Evolutionary conservation across 2,888 invertebrate genomes (phyloP), one percentile per base, ranked within the genome.

Genomic region (Cheilosia scutellata): DNA sequence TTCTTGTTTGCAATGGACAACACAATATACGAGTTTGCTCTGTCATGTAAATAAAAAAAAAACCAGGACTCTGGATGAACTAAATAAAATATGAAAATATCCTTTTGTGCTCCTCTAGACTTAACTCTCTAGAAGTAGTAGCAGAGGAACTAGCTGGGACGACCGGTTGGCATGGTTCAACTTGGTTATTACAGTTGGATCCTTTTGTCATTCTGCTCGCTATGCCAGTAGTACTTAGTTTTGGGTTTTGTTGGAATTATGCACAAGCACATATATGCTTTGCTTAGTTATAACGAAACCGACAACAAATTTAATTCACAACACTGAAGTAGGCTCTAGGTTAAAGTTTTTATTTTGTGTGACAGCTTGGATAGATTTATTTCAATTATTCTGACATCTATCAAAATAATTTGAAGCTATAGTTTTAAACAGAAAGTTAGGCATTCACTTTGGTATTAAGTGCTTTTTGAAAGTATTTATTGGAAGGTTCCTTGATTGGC

Each of bases 1-100:
- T 47, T 7, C 53, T 70, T 31, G 62, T 78, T 51, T 71, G 57
- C 70, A 60, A 42, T 66, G 80, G 66, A 82, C 63, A 70, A 82
- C 33, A 75, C 40, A 75, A 63, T 57, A 82, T 82, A 82, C 40
- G 65, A 76, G 68, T 37, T 42, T 65, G 16, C 44, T 76, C 37
- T 37, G 37, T 76, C 58, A 82, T 65, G 66, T 58, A 65, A 76
- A 76, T 60, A 65, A 53, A 11, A 33, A 58, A 57, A 33, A 53
- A 62, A 57, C 44, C 16, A 27, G 62, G 53, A 70, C 68, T 68
- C 60, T 53, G 66, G 53, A 31, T 47, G 72, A 74, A 77, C 74
- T 72, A 74, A 72, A 78, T 77, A 78, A 77, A 83, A 78, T 68
- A 83, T 83, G 68, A 51, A 74, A 66, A 55, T 74, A 83, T 72